Percentiles rank a stretch among this genome's conserved stretches.
Conservation (phyloP, 2,113 vertebrate species). For the Semicossyphus pulcher region DNA sequence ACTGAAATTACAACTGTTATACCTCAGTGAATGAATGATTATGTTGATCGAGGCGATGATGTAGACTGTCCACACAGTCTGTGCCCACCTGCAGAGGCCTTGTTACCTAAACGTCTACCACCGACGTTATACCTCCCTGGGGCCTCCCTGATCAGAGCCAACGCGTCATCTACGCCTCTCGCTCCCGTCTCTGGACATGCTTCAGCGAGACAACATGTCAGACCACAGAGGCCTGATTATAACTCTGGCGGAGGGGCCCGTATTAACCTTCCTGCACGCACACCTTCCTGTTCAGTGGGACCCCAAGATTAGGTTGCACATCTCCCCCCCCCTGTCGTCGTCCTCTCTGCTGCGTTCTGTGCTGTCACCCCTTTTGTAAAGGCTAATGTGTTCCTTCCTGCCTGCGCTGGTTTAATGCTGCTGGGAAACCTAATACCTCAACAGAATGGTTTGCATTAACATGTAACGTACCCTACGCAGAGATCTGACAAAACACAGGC, state of each 20-base stretch:
- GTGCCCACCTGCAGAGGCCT: conserved; percentile 39
- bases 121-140: conserved; percentile 32
- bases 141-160: conserved; percentile 35
- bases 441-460: conserved; percentile 64
- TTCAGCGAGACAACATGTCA: conserved; percentile 54
- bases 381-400: conserved; percentile 76
- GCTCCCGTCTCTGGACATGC: conserved; percentile 52
- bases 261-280: conserved; percentile 41
- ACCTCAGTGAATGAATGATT: conserved; percentile 35
- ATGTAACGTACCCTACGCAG: conserved; percentile 30
- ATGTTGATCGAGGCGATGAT: conserved; percentile 49
- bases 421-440: conserved; percentile 53
- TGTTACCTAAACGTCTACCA: conserved; percentile 36
- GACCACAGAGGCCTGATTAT: conserved; percentile 34
- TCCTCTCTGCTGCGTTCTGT: conserved; percentile 31
- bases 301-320: conserved; percentile 53
- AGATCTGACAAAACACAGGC: conserved; percentile 59
- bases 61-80: conserved; percentile 52
- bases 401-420: conserved; percentile 39
- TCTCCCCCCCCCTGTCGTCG: conserved; percentile 31
- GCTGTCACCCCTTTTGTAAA: conserved; percentile 60
- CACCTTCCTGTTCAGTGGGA: conserved; percentile 47
- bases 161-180: conserved; percentile 1
- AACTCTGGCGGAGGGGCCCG: conserved; percentile 31
- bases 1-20: conserved; percentile 17